A percentile compares a stretch with the other conserved stretches of the same genome.
These are phyloP conservation scores for Sinocyclocheilus grahami DNA, from an alignment of 2,113 vertebrate species.

Conservation along the genomic window DNA sequence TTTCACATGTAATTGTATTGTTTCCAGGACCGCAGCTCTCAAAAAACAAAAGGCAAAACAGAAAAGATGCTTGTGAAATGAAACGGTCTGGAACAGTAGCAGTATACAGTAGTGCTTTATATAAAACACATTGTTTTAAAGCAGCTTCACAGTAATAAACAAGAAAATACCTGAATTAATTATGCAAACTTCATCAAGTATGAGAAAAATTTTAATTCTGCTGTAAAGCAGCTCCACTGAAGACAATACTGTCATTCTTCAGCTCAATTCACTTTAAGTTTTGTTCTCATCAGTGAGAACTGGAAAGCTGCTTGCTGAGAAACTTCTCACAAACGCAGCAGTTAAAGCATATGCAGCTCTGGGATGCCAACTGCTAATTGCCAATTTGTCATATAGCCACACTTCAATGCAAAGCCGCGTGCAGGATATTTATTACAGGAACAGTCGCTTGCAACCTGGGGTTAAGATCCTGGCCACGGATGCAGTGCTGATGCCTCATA, in stretches of 20 bases:
- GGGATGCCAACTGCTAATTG: slow-evolving; percentile 22
- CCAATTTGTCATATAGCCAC: slow-evolving; percentile 17
- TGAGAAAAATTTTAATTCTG: too few relatives aligned
- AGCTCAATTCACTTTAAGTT: not conserved
- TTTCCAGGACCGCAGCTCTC: too few relatives aligned
- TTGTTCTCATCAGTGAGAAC: not conserved
- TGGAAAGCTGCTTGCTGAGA: not conserved
- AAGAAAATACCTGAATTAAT: too few relatives aligned
- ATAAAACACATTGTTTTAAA: too few relatives aligned
- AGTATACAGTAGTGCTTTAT: too few relatives aligned
- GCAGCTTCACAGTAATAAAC: too few relatives aligned
- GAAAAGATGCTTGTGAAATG: too few relatives aligned
- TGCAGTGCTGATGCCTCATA: not conserved
- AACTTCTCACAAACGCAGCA: not conserved
- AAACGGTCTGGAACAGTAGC: too few relatives aligned
- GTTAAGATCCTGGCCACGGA: not conserved
- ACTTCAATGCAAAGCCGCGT: not conserved
- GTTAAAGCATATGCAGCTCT: slow-evolving; percentile 10
- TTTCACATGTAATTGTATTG: too few relatives aligned
- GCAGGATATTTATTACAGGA: not conserved
- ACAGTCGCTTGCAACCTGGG: not conserved
- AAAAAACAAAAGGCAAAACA: too few relatives aligned
- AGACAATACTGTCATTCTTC: not conserved
- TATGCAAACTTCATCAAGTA: too few relatives aligned
- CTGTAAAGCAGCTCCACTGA: too few relatives aligned